These are phyloP conservation scores for Maconellicoccus hirsutus DNA, from an alignment of 1,140 invertebrate species.

Conservation along the genomic window DNA sequence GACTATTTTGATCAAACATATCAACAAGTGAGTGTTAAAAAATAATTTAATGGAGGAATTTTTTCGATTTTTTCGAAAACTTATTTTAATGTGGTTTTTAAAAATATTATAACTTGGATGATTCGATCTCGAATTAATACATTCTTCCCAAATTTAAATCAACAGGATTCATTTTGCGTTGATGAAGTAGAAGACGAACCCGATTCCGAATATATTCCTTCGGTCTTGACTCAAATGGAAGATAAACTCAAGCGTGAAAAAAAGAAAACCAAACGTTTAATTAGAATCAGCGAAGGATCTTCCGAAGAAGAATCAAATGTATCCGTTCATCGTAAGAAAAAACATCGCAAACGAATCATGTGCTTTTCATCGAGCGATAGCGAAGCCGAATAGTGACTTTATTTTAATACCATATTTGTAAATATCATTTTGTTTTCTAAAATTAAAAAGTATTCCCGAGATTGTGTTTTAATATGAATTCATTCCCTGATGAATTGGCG, in stretches of 20 bases:
- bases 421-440: not conserved
- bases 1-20: not conserved
- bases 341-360: not conserved
- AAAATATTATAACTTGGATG: too few species aligned
- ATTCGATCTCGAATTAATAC: too few species aligned
- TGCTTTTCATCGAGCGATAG: slow-evolving; percentile 14
- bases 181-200: not conserved
- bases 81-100: not conserved
- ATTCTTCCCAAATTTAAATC: too few species aligned
- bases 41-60: too few species aligned
- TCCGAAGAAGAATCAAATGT: not conserved
- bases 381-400: not conserved
- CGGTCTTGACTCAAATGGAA: slow-evolving; percentile 13
- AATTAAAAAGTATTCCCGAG: not conserved
- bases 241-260: not conserved
- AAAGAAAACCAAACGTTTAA: not conserved
- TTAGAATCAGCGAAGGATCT: not conserved
- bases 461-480: not conserved
- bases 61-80: not conserved
- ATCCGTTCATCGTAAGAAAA: not conserved
- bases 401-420: not conserved
- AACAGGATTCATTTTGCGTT: slow-evolving; percentile 13
- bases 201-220: not conserved
- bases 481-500: not conserved
- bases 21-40: not conserved